A percentile compares a stretch with the other conserved stretches of the same genome.
phyloP scores from a whole-genome alignment of 2,888 invertebrate species.

The Apomyelois bistriatella region DNA sequence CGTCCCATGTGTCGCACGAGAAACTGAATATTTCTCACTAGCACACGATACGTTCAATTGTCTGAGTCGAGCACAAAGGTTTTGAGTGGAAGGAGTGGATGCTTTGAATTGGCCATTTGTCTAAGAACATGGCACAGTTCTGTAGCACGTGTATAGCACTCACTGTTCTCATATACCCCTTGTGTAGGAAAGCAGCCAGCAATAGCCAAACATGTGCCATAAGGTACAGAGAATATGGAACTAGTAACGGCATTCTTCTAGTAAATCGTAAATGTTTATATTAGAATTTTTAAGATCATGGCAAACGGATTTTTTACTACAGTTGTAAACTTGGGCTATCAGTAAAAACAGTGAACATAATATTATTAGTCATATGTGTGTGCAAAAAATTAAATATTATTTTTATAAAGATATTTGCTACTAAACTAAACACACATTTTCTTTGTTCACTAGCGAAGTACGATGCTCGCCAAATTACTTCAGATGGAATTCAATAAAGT shows the following conservation, averaged over 20 bases:
- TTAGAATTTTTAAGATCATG: too few relatives aligned
- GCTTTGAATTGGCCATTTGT: background rate
- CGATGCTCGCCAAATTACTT: background rate
- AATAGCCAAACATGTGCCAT: background rate
- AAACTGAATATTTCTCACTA: conserved; percentile 1
- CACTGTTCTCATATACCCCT: background rate
- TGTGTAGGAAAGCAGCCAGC: background rate
- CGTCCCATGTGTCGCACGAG: background rate
- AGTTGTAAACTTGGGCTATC: too few relatives aligned
- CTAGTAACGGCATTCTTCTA: background rate
- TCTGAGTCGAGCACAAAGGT: background rate
- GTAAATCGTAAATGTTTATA: too few relatives aligned
- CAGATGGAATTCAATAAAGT: background rate
- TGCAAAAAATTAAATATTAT: too few relatives aligned
- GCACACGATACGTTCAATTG: background rate
- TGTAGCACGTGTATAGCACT: background rate
- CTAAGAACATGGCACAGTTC: background rate
- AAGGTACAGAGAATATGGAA: background rate
- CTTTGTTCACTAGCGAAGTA: too few relatives aligned
- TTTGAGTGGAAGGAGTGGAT: background rate
- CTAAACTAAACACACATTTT: too few relatives aligned
- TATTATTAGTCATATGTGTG: too few relatives aligned
- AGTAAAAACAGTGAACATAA: too few relatives aligned
- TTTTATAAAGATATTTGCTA: too few relatives aligned
- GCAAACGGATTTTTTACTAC: too few relatives aligned